Base-by-base conservation (phyloP, 1,140 invertebrate species). In the Caerostris darwini region DNA sequence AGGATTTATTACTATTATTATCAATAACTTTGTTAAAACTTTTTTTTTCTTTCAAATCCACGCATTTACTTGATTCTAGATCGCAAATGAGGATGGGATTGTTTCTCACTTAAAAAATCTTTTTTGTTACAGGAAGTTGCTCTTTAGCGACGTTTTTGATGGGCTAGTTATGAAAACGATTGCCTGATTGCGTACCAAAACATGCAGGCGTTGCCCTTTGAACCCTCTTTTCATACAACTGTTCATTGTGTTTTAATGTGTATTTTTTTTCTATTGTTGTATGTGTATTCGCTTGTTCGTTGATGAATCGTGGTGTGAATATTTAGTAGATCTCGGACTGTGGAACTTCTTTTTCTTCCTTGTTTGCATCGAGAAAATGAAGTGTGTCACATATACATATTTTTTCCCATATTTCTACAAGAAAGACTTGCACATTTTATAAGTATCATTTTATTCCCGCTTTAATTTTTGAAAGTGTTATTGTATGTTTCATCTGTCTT, bases 1-100 rank as follows among this genome's bases (percentile, higher is more conserved):
- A 12, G 71, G 5, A 8, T 77, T 77, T 77, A 77, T 77, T 77
- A 77, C 71, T 77, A 50, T 77, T 50, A 77, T 77, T 77, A 53
- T 50, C 71, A 12, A 77, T 77, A 12, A 77, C 53, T 77, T 77
- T 77, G 34, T 12, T 77, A 77, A 77, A 77, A 77, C 34, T 34
- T 34, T 77, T 34, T 34, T 34, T 77, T 34, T 19, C 50, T 77
- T 4, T 5, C 34, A 53, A 50, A 12, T 8, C 71, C 71, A 77
- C 71, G 71, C 34, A 10, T 12, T 77, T 53, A 12, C 50, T 77
- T 53, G 34, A 5, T 77, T 77, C 71, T 34, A 77, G 3, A 77
- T 53, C 8, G 12, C 19, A 77, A 77, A 7, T 5, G 12, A 12
- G 71, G 71, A 14, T 77, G 71, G 19, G 50, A 77, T 10, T 77